Evolutionary conservation across 2,113 vertebrate species (phyloP).

Genomic region (Aspidoscelis tigris): DNA sequence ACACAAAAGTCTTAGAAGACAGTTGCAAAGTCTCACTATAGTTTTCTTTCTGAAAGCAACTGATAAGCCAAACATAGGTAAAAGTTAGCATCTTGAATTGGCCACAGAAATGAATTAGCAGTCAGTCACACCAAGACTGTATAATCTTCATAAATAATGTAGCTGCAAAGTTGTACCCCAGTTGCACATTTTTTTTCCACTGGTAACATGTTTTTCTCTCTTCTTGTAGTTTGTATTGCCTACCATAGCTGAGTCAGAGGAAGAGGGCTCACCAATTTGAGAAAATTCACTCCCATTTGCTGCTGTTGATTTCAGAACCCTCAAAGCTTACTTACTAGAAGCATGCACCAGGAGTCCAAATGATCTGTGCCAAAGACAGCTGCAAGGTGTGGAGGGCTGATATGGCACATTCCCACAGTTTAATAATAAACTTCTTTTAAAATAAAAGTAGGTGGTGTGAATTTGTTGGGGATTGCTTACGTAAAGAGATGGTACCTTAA

Average conservation of each 20-base stretch:
- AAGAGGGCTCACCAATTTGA: background rate
- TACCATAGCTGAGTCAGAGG: background rate
- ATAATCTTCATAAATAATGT: too few relatives aligned
- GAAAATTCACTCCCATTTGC: background rate
- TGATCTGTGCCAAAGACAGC: background rate
- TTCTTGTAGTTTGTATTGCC: constrained; percentile 7
- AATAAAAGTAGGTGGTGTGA: background rate
- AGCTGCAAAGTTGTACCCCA: too few relatives aligned
- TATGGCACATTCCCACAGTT: background rate
- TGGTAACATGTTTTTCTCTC: background rate
- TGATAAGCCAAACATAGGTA: too few relatives aligned
- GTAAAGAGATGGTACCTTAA: background rate
- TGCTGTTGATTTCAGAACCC: background rate
- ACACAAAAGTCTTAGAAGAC: too few relatives aligned
- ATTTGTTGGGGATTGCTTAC: background rate
- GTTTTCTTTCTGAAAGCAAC: too few relatives aligned
- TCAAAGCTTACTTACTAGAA: background rate
- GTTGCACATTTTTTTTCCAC: too few relatives aligned
- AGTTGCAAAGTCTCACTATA: too few relatives aligned
- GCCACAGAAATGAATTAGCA: background rate
- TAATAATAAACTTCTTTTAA: constrained; percentile 6
- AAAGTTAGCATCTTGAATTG: too few relatives aligned
- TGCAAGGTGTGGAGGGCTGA: background rate
- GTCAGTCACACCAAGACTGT: too few relatives aligned
- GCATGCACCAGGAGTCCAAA: background rate